Evolutionary conservation across 2,888 invertebrate genomes (phyloP).

Genomic region (Chromoteleia sp.): DNA sequence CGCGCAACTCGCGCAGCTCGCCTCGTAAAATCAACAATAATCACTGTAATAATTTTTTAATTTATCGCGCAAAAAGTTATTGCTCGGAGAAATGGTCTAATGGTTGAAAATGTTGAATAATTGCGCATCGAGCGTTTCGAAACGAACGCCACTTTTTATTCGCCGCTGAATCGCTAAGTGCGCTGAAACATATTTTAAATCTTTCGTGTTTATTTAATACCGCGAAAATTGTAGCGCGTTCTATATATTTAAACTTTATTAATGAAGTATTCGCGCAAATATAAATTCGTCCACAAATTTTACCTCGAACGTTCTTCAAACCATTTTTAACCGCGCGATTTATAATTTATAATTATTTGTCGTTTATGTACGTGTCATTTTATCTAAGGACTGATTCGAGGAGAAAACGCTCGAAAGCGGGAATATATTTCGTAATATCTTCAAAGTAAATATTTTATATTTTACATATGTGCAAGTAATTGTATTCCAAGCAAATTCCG

Average conservation of each 20-base stretch:
- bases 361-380: too few relatives aligned
- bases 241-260: too few relatives aligned
- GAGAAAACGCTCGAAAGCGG: not conserved
- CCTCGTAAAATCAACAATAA: constrained; percentile 63
- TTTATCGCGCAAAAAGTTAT: constrained; percentile 41
- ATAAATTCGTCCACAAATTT: too few relatives aligned
- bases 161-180: not conserved
- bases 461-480: constrained; percentile 14
- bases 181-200: not conserved
- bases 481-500: constrained; percentile 10
- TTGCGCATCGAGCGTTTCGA: not conserved
- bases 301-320: too few relatives aligned
- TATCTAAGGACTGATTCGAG: not conserved
- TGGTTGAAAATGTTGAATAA: constrained; percentile 21
- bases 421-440: constrained; percentile 8
- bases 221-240: too few relatives aligned
- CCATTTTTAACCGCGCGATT: too few relatives aligned
- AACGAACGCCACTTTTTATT: constrained; percentile 1
- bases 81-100: constrained; percentile 26
- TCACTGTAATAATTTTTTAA: constrained; percentile 59
- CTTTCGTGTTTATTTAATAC: too few relatives aligned
- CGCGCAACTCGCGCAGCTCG: constrained; percentile 41
- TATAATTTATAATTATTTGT: too few relatives aligned
- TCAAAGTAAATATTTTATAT: constrained; percentile 36
- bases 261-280: too few relatives aligned